phyloP scores from a whole-genome alignment of 2,797 vertebrate species.

The Muscicapa striata region DNA sequence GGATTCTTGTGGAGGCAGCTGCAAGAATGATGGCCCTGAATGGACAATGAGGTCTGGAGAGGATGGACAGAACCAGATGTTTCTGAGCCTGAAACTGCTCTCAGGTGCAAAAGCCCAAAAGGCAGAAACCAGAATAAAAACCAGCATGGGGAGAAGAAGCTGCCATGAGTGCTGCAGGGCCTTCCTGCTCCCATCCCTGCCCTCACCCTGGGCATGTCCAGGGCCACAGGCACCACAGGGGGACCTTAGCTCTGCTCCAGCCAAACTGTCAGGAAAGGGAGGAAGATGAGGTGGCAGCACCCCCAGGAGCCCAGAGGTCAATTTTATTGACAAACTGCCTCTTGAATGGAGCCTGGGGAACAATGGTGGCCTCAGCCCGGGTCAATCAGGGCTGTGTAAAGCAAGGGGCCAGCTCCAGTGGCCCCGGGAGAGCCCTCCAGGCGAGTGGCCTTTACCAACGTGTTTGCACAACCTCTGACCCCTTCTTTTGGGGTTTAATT shows the following conservation, averaged over 20 bases:
- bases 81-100: background rate
- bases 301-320: background rate
- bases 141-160: fast-evolving
- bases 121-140: background rate
- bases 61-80: fast-evolving
- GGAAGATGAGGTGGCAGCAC: constrained; percentile 24
- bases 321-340: constrained; percentile 60
- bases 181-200: background rate
- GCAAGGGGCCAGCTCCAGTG: constrained; percentile 30
- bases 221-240: fast-evolving
- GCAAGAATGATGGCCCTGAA: fast-evolving
- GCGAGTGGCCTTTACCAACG: constrained; percentile 48
- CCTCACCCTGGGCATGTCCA: background rate
- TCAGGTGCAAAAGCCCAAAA: background rate
- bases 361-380: constrained; percentile 34
- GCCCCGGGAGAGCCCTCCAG: constrained; percentile 32
- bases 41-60: background rate
- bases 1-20: background rate
- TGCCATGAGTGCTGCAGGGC: fast-evolving
- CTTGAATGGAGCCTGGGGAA: background rate
- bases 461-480: constrained; percentile 69
- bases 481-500: constrained; percentile 58
- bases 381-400: constrained; percentile 16
- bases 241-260: fast-evolving
- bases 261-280: background rate